A percentile compares a stretch with the other conserved stretches of the same genome.
Conservation (phyloP, 2,888 invertebrate species). For the Abscondita cerata region DNA sequence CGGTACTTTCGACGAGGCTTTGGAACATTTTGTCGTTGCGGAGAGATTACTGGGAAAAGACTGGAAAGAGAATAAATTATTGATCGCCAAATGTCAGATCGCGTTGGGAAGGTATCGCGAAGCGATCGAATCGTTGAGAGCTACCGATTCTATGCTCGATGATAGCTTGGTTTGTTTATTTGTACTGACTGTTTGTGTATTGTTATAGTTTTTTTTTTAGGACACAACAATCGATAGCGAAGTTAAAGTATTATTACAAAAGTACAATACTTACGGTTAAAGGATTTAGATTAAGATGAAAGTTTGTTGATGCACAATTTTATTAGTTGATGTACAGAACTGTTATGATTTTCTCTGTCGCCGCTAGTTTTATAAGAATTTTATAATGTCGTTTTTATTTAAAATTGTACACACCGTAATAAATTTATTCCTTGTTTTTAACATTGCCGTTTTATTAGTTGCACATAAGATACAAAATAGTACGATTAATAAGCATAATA, state of each 20-base stretch:
- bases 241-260: slow-evolving; percentile 47
- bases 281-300: neutral
- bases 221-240: slow-evolving; percentile 50
- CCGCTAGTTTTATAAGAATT: too few relatives aligned
- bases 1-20: slow-evolving; percentile 68
- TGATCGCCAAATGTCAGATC: slow-evolving; percentile 66
- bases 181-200: neutral
- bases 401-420: too few relatives aligned
- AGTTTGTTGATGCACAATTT: too few relatives aligned
- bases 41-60: slow-evolving; percentile 61
- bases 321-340: too few relatives aligned
- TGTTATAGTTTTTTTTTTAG: slow-evolving; percentile 42
- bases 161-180: slow-evolving; percentile 18
- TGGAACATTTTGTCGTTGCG: slow-evolving; percentile 63
- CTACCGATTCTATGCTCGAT: slow-evolving; percentile 42
- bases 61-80: slow-evolving; percentile 66
- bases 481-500: too few relatives aligned
- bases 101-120: slow-evolving; percentile 59
- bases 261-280: slow-evolving; percentile 51
- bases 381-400: too few relatives aligned
- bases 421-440: too few relatives aligned
- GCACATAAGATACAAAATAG: too few relatives aligned
- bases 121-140: slow-evolving; percentile 62
- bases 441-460: too few relatives aligned
- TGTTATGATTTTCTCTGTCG: too few relatives aligned